phyloP scores from a whole-genome alignment of 2,888 invertebrate genomes.

The Autographa gamma region DNA sequence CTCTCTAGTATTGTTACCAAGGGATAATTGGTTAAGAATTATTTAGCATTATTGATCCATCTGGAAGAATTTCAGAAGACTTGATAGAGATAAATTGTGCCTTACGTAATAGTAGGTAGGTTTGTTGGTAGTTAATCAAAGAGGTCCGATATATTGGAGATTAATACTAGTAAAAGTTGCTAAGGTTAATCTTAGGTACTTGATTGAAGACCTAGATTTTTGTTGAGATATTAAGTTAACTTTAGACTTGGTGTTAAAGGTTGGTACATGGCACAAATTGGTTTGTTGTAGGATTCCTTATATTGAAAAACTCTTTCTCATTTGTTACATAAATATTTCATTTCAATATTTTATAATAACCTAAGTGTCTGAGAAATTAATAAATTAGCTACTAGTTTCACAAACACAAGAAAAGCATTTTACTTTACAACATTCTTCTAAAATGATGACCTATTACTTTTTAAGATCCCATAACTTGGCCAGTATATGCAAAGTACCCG shows the following conservation, averaged over 20 bases:
- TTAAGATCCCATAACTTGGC: background rate
- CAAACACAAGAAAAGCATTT: no score
- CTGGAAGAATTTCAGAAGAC: constrained; percentile 9
- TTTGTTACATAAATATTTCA: no score
- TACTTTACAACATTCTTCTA: no score
- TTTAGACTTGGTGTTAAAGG: no score
- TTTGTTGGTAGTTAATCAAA: background rate
- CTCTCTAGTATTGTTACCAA: constrained; percentile 8
- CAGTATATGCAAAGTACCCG: background rate
- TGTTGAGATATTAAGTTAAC: background rate
- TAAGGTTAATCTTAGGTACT: background rate
- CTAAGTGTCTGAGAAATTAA: no score
- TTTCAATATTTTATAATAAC: no score
- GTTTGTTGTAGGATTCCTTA: no score
- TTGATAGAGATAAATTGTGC: constrained; percentile 17
- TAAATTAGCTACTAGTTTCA: no score
- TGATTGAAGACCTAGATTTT: background rate
- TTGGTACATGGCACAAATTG: no score
- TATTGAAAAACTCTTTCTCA: no score
- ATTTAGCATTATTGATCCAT: constrained; percentile 43
- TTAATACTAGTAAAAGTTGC: background rate
- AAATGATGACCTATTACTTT: background rate
- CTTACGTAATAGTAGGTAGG: background rate
- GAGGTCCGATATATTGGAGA: background rate
- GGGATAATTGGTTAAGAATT: constrained; percentile 40